These are phyloP conservation scores for Lagodon rhomboides DNA, from an alignment of 2,797 vertebrate genomes.

Conservation along the genomic window DNA sequence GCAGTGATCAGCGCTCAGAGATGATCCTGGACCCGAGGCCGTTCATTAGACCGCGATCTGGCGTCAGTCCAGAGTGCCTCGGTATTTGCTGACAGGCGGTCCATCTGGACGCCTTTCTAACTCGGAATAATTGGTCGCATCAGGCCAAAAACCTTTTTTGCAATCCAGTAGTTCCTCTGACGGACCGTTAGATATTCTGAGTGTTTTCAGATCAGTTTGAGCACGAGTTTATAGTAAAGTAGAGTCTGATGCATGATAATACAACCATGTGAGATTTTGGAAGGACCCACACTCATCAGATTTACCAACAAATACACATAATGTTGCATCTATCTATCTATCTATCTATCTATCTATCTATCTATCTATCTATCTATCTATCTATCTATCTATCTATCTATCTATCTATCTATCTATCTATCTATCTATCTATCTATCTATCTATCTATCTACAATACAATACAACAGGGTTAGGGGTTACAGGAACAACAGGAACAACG, in stretches of 20 bases:
- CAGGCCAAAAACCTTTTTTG: constrained; percentile 38
- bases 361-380: no score
- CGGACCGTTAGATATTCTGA: constrained; percentile 26
- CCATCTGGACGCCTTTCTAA: constrained; percentile 34
- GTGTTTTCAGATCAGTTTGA: constrained; percentile 21
- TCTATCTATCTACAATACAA: no score
- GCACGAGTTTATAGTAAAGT: background rate
- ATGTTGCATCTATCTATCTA: no score
- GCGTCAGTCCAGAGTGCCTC: constrained; percentile 46
- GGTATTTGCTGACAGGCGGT: constrained; percentile 60
- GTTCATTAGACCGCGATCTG: constrained; percentile 53
- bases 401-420: no score
- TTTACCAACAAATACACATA: background rate
- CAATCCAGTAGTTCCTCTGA: constrained; percentile 14
- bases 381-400: no score
- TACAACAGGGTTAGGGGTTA: no score
- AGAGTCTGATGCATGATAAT: constrained; percentile 11
- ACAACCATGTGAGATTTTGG: background rate
- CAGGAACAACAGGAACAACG: no score
- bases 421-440: no score
- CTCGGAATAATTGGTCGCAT: constrained; percentile 58
- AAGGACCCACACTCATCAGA: background rate
- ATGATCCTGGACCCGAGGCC: constrained; percentile 26
- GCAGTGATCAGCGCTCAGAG: constrained; percentile 45
- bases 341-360: no score